A percentile compares a stretch with the other conserved stretches of the same genome.
Conservation (phyloP, 2,888 invertebrate genomes). For the Plagiodera versicolora region DNA sequence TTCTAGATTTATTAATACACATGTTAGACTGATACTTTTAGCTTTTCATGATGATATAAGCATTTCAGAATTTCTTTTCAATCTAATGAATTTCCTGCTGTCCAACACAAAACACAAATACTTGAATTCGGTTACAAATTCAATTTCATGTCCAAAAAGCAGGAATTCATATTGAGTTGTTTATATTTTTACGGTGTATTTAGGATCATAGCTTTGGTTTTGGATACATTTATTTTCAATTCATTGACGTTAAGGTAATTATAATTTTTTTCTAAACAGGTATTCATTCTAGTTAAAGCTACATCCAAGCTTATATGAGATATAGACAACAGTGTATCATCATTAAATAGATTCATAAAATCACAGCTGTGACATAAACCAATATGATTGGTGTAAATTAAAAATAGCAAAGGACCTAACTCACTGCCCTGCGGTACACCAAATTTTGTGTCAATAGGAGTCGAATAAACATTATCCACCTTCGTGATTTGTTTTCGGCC, state of each 20-base stretch:
- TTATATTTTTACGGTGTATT: constrained; percentile 10
- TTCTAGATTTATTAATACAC: no score
- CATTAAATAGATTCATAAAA: not conserved
- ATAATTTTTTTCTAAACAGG: constrained; percentile 2
- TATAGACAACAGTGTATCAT: constrained; percentile 6
- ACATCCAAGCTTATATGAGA: constrained; percentile 4
- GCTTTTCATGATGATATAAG: no score
- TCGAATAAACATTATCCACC: constrained; percentile 4
- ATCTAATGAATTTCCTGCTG: no score
- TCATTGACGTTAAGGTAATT: constrained; percentile 4
- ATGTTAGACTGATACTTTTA: no score
- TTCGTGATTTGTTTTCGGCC: not conserved
- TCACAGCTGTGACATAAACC: not conserved
- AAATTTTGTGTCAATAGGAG: constrained; percentile 4
- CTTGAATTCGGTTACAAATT: constrained; percentile 10
- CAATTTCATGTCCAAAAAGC: constrained; percentile 7
- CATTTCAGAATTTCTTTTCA: no score
- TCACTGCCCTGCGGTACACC: constrained; percentile 9
- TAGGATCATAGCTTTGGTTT: constrained; percentile 12
- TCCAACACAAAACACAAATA: constrained; percentile 8
- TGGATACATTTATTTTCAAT: constrained; percentile 11
- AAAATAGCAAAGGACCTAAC: constrained; percentile 6
- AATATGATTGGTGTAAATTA: not conserved
- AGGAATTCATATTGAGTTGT: constrained; percentile 5
- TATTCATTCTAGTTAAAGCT: constrained; percentile 8